Evolutionary conservation across 2,797 vertebrate species (phyloP), one percentile per base, ranked within the genome.

Genomic region (Myotis daubentonii): DNA sequence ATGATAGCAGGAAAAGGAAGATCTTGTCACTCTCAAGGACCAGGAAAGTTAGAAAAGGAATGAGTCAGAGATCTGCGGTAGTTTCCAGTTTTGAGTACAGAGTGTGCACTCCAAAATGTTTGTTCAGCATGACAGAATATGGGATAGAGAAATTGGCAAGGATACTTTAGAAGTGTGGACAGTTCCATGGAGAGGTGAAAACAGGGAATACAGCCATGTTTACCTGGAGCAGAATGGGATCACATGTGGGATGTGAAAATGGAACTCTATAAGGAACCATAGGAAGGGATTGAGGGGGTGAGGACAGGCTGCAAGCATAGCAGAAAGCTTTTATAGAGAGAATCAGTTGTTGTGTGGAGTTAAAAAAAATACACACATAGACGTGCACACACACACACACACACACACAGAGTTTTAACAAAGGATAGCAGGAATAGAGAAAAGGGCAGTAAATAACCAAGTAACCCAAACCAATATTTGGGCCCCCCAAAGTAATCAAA

Each of bases 261-360:
- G 17, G 55, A 88, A 8, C 17, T 72, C 30, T 33, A 8, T 68
- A 60, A 41, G 23, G 49, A 91, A 36, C n/a, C 76, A 33, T 19
- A 30, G 28, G 38, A 33, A 4, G n/a, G 20, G 16, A 41, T 33
- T 51, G 38, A 91, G 49, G 19, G 15, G 51, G 12, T 38, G 70
- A 80, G 23, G 49, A 76, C 62, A 85, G 44, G 7, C 51, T 44
- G 44, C 28, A 15, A 38, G 71, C 53, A 60, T 28, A 74, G 47
- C 15, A 66, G 55, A 78, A 94, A 92, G 30, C 25, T 96, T 80
- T 89, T 93, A 30, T 28, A 62, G 28, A 28, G 20, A 55, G 25
- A 30, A 28, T 28, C 57, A 62, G 57, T 62, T 62, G 55, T 57
- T 57, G 11, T 62, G 25, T 6, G 57, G 57, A 62, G 57, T 62